These are phyloP conservation scores for Centropristis striata DNA, from an alignment of 2,113 vertebrate species.

Conservation along the genomic window DNA sequence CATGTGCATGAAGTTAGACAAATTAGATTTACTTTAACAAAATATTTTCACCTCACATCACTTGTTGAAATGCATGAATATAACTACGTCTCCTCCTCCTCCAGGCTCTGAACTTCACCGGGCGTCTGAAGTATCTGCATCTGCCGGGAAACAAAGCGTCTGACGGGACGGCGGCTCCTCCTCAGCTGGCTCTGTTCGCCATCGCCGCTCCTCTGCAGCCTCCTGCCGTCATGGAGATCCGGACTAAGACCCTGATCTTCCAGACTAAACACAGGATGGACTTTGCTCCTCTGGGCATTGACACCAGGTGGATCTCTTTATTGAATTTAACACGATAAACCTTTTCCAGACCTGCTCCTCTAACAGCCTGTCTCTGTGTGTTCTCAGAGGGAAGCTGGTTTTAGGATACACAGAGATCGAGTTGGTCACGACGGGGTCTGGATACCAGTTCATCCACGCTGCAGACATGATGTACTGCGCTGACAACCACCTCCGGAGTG, in stretches of 20 bases:
- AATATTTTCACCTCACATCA: no score
- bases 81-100: no score
- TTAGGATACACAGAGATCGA: conserved; percentile 83
- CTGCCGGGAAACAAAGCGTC: conserved; percentile 52
- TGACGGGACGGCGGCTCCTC: conserved; percentile 46
- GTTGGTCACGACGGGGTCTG: conserved; percentile 73
- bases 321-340: no score
- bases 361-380: not conserved
- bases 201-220: conserved; percentile 76
- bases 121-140: conserved; percentile 78
- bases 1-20: no score
- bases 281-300: conserved; percentile 80
- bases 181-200: conserved; percentile 79
- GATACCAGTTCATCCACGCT: conserved; percentile 84
- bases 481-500: conserved; percentile 81
- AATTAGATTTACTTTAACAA: no score
- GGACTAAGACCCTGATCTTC: conserved; percentile 78
- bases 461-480: conserved; percentile 86
- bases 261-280: conserved; percentile 84
- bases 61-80: no score
- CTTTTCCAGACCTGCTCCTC: not conserved
- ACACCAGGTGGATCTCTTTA: conserved; percentile 66
- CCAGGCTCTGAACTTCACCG: conserved; percentile 81
- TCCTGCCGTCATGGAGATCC: conserved; percentile 78
- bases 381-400: conserved; percentile 74